Evolutionary conservation across 2,797 vertebrate genomes (phyloP).

Genomic region (Poeciliopsis paucimaculata): DNA sequence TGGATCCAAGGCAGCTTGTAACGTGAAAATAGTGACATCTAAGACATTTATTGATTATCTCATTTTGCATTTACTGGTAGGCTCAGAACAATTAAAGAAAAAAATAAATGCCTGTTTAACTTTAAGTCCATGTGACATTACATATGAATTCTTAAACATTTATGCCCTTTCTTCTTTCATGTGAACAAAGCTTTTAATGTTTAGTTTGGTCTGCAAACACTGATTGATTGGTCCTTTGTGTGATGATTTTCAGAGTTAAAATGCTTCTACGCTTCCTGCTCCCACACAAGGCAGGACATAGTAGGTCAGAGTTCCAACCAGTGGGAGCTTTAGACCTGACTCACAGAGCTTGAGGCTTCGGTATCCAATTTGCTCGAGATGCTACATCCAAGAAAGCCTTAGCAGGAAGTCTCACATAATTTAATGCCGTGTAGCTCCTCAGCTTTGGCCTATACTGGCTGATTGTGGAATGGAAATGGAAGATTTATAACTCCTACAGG

Average conservation of each 20-base stretch:
- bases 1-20: background rate
- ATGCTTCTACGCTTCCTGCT: constrained; percentile 74
- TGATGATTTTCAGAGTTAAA: constrained; percentile 77
- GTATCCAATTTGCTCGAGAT: constrained; percentile 70
- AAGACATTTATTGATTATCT: background rate
- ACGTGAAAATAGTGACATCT: background rate
- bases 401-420: constrained; percentile 84
- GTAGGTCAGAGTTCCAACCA: constrained; percentile 69
- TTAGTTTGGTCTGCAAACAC: constrained; percentile 38
- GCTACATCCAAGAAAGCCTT: constrained; percentile 69
- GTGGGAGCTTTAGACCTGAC: constrained; percentile 62
- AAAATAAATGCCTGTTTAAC: background rate
- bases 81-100: background rate
- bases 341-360: constrained; percentile 59
- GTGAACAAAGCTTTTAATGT: constrained; percentile 63
- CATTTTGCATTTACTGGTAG: background rate
- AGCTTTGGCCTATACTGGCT: constrained; percentile 76
- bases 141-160: background rate
- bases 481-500: constrained; percentile 84
- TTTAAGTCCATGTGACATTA: background rate
- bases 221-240: constrained; percentile 72
- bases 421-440: constrained; percentile 80
- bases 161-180: constrained; percentile 9
- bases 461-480: constrained; percentile 81
- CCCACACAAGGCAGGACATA: constrained; percentile 57